A percentile compares a stretch with the other conserved stretches of the same genome.
These are phyloP conservation scores for Meteorus sp. DNA, from an alignment of 1,140 invertebrate genomes.

Conservation along the genomic window DNA sequence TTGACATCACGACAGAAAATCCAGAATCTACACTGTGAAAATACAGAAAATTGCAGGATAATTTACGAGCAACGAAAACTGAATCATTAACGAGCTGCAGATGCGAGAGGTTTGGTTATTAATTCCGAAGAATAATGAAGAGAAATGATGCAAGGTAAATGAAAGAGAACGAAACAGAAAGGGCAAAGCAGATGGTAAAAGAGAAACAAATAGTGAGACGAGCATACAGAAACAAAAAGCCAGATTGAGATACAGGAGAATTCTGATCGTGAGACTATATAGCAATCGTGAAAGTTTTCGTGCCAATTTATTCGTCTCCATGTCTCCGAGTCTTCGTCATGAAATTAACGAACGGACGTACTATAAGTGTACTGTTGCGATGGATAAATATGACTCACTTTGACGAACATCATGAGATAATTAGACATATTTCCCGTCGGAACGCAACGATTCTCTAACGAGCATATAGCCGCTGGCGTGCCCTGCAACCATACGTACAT, in stretches of 20 bases:
- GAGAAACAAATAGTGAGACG: neutral
- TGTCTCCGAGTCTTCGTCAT: constrained; percentile 25
- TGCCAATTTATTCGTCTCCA: constrained; percentile 26
- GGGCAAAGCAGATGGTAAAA: neutral
- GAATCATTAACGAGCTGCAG: constrained; percentile 34
- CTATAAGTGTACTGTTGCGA: constrained; percentile 18
- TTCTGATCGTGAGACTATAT: constrained; percentile 2
- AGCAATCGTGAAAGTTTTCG: constrained; percentile 30
- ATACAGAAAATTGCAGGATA: constrained; percentile 27
- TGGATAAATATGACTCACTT: constrained; percentile 24
- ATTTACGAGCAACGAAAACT: constrained; percentile 28
- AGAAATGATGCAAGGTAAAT: constrained; percentile 21
- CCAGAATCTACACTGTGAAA: constrained; percentile 20
- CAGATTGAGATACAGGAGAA: constrained; percentile 11
- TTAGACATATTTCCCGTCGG: constrained; percentile 19
- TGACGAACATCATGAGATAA: constrained; percentile 11
- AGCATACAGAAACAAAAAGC: constrained; percentile 1
- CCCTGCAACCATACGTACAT: neutral
- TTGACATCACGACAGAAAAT: constrained; percentile 31
- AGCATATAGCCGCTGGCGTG: too few relatives aligned
- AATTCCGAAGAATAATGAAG: constrained; percentile 25
- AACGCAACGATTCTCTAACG: constrained; percentile 9
- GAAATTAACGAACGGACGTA: constrained; percentile 28
- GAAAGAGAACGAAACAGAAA: neutral
- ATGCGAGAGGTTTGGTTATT: constrained; percentile 29